Conservation (phyloP, 2,888 invertebrate genomes). For the Stictocephala bisonia region DNA sequence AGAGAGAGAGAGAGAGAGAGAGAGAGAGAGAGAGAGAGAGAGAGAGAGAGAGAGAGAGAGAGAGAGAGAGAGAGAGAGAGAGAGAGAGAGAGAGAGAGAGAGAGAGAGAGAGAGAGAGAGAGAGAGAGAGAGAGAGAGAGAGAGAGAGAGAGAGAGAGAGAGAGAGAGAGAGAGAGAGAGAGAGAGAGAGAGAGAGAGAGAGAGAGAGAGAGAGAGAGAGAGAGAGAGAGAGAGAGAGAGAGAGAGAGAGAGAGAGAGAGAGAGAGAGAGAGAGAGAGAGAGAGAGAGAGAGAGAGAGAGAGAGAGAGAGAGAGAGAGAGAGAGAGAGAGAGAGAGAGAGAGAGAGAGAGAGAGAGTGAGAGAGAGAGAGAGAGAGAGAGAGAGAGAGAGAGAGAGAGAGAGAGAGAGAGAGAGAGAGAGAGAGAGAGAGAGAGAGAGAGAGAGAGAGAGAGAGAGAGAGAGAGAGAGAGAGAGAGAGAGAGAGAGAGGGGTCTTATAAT, state of each 20-base stretch:
- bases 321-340: conserved; percentile 1
- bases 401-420: no score
- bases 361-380: conserved; percentile 1
- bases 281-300: conserved; percentile 1
- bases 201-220: conserved; percentile 9
- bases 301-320: conserved; percentile 9
- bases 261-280: conserved; percentile 1
- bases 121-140: conserved; percentile 13
- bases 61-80: conserved; percentile 13
- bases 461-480: no score
- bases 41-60: conserved; percentile 13
- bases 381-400: conserved; percentile 13
- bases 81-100: conserved; percentile 13
- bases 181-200: conserved; percentile 13
- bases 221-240: conserved; percentile 9
- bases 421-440: no score
- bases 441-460: no score
- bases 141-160: conserved; percentile 13
- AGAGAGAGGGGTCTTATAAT: not conserved
- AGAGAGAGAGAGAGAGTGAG: conserved; percentile 4
- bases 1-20: conserved; percentile 13
- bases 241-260: conserved; percentile 9
- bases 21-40: conserved; percentile 13
- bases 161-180: conserved; percentile 13
- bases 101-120: conserved; percentile 13